Conservation (phyloP, 2,797 vertebrate species). For the Fratercula arctica region DNA sequence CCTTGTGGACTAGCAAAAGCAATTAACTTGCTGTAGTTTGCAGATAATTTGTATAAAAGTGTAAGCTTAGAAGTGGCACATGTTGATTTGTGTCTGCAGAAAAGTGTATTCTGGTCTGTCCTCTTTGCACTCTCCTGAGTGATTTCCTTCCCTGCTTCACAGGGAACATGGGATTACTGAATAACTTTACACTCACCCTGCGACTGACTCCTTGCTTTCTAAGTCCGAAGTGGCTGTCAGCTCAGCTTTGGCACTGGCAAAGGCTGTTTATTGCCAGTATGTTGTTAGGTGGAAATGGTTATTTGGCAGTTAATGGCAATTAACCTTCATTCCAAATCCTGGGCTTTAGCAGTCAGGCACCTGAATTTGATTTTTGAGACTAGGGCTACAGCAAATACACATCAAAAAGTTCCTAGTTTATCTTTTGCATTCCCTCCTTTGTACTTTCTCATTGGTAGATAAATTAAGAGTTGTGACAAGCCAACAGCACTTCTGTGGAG, state of each 20-base stretch:
- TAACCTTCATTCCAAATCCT: not conserved
- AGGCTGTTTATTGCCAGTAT: not conserved
- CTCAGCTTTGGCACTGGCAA: not conserved
- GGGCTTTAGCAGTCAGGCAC: not conserved
- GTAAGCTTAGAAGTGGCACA: not conserved
- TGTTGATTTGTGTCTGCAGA: not conserved
- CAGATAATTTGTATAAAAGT: not conserved
- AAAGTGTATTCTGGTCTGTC: not conserved
- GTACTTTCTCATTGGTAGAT: not conserved
- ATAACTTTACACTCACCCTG: not conserved
- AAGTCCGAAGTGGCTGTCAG: not conserved
- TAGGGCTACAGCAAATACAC: not conserved
- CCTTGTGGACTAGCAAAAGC: not conserved
- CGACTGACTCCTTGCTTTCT: not conserved
- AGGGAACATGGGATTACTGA: not conserved
- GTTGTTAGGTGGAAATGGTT: not conserved
- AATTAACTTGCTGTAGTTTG: not conserved
- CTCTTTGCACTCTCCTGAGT: not conserved
- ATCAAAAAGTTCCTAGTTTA: not conserved
- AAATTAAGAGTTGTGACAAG: not conserved
- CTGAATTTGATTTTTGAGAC: not conserved
- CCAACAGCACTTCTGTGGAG: not conserved
- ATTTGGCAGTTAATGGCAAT: not conserved
- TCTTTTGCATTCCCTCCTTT: not conserved
- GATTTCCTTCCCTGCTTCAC: not conserved